These are phyloP conservation scores for Rhinoptilus africanus DNA, from an alignment of 2,113 vertebrate genomes.

Conservation along the genomic window DNA sequence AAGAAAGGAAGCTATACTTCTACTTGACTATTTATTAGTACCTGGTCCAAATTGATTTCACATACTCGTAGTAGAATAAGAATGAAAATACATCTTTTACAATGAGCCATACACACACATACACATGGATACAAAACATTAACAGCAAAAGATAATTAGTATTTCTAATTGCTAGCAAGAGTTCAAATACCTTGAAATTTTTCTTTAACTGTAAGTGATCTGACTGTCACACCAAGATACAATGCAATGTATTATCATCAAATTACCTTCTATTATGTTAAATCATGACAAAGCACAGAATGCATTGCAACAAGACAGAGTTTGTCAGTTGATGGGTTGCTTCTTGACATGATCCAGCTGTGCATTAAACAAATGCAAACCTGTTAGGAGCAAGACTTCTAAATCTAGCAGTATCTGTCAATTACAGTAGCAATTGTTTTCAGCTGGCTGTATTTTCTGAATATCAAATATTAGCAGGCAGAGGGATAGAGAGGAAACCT, in stretches of 20 bases:
- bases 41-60: not conserved
- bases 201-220: not conserved
- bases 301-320: not conserved
- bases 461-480: not conserved
- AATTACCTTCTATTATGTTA: not conserved
- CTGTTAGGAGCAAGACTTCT: not conserved
- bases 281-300: not conserved
- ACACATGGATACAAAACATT: not conserved
- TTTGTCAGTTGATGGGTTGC: not conserved
- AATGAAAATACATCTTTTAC: not conserved
- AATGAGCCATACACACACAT: not conserved
- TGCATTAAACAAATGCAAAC: not conserved
- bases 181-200: not conserved
- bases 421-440: not conserved
- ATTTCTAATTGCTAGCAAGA: not conserved
- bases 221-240: not conserved
- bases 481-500: not conserved
- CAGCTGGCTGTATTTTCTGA: not conserved
- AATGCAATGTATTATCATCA: not conserved
- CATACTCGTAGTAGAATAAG: not conserved
- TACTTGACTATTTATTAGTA: not conserved
- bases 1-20: not conserved
- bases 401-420: constrained; percentile 5
- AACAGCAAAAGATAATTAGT: not conserved
- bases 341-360: not conserved